Conservation (phyloP, 2,888 invertebrate species). For the Onthophagus sagittarius region DNA sequence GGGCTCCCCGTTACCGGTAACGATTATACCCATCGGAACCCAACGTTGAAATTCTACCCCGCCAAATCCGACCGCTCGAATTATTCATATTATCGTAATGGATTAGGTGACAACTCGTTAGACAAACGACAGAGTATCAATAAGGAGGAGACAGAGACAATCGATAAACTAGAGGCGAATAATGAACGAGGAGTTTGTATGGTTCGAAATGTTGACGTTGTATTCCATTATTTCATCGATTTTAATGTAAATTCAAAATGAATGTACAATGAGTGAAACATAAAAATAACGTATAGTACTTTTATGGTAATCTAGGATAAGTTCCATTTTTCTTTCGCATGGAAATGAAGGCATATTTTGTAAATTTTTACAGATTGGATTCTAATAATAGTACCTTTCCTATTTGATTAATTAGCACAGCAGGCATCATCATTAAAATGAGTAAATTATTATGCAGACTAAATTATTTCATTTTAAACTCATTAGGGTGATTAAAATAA, state of each 20-base stretch:
- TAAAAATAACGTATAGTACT: too few relatives aligned
- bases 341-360: too few relatives aligned
- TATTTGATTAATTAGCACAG: too few relatives aligned
- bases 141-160: background rate
- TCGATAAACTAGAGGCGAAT: background rate
- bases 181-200: background rate
- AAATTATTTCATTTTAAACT: too few relatives aligned
- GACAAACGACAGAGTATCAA: background rate
- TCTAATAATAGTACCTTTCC: too few relatives aligned
- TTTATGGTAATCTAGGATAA: too few relatives aligned
- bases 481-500: too few relatives aligned
- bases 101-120: background rate
- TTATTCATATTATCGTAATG: constrained; percentile 10
- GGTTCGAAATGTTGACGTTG: background rate
- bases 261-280: too few relatives aligned
- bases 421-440: too few relatives aligned
- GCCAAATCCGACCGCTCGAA: constrained; percentile 5
- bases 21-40: constrained; percentile 38
- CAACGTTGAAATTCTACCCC: background rate
- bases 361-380: too few relatives aligned
- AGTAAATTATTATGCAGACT: too few relatives aligned
- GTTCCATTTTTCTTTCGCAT: too few relatives aligned
- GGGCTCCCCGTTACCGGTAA: constrained; percentile 41
- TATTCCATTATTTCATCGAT: background rate
- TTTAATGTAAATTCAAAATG: background rate